phyloP scores from a whole-genome alignment of 2,797 vertebrate genomes.

The Adelosebastes latens region DNA sequence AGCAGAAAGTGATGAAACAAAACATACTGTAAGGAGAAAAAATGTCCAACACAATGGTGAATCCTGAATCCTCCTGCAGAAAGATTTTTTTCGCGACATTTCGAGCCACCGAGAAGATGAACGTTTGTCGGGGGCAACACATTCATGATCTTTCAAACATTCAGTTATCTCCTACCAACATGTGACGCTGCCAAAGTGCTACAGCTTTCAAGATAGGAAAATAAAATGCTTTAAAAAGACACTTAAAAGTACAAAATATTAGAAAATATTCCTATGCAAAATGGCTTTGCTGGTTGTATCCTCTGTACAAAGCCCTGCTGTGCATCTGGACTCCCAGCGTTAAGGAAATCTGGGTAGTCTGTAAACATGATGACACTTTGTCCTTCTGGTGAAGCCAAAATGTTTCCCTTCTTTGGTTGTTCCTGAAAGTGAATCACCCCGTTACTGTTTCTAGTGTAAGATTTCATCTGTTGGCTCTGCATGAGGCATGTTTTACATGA shows the following conservation, averaged over 20 bases:
- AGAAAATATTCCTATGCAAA: background rate
- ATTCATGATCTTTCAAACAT: constrained; percentile 3
- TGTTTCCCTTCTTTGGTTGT: background rate
- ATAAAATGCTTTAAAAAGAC: constrained; percentile 26
- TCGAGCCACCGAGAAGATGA: background rate
- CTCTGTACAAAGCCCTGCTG: constrained; percentile 17
- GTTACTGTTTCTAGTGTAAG: background rate
- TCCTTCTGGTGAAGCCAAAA: background rate
- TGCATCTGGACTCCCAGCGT: constrained; percentile 29
- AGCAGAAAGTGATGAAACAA: background rate
- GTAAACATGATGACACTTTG: constrained; percentile 60
- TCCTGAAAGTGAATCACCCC: background rate
- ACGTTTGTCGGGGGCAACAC: background rate
- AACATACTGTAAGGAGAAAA: background rate
- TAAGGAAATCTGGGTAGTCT: constrained; percentile 19
- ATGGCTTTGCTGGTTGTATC: constrained; percentile 24
- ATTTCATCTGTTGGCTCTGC: background rate
- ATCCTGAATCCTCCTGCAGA: background rate
- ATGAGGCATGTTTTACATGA: constrained; percentile 9
- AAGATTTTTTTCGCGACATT: background rate
- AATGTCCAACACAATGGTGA: background rate
- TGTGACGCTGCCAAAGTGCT: constrained; percentile 2
- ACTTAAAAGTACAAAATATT: background rate
- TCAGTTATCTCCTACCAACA: background rate
- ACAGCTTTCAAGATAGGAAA: constrained; percentile 4